Conservation (phyloP, 2,797 vertebrate species). For the Gallirallus australis region DNA sequence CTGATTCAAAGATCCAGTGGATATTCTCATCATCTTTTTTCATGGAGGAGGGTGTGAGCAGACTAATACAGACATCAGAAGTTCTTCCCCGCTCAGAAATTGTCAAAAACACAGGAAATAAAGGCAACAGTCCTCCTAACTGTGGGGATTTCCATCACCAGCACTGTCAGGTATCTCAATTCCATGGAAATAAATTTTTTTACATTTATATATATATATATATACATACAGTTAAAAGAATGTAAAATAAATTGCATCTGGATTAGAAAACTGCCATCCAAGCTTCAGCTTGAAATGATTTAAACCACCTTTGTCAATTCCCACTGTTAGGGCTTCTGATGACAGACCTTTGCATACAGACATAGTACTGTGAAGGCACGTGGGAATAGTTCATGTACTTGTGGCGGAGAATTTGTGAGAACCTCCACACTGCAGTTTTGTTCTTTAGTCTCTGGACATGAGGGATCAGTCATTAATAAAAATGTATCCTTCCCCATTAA, state of each 20-base stretch:
- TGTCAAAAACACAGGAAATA: background rate
- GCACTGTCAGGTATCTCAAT: background rate
- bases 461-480: background rate
- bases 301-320: background rate
- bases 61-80: background rate
- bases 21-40: background rate
- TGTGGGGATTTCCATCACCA: background rate
- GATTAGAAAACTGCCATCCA: background rate
- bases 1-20: background rate
- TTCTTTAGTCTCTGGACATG: background rate
- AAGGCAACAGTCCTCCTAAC: background rate
- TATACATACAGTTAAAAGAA: background rate
- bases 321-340: background rate
- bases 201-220: background rate
- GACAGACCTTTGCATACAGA: background rate
- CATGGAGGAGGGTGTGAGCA: background rate
- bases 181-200: background rate
- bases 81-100: background rate
- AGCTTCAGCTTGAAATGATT: background rate
- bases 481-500: too few species aligned
- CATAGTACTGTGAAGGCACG: background rate
- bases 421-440: background rate
- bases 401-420: background rate
- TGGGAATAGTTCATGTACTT: background rate
- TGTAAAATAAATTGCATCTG: background rate